Evolutionary conservation across 1,140 invertebrate genomes (phyloP), one percentile per base, ranked within the genome.

Genomic region (Drosophila santomea): DNA sequence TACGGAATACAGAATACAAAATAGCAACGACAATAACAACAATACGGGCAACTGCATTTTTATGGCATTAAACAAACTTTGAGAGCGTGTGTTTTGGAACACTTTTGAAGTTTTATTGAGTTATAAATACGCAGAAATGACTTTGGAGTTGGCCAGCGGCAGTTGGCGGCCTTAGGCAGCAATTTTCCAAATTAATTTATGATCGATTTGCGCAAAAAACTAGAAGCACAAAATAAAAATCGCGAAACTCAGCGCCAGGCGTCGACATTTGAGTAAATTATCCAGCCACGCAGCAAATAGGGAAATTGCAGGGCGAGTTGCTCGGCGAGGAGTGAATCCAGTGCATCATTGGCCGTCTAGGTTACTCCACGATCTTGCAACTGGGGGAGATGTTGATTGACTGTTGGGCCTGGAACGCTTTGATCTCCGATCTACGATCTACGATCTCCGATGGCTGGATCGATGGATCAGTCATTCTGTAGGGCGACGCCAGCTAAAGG

Each of bases 51-150:
- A 85, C 64, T 88, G 74, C 83, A 83, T 83, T 86, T 86, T 86
- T 83, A 86, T 86, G 66, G 83, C 71, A 76, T 88, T 86, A 86
- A 86, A 86, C 83, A 86, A 86, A 88, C 83, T 83, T 83, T 88
- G 83, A 86, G 83, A 86, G 79, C 63, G 83, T 63, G 83, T 88
- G 83, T 88, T 88, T 88, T 88, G 80, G 80, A 83, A 88, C 84
- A 88, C 83, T 88, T 88, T 88, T 88, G 83, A 88, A 88, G 83
- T 88, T 89, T 88, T 88, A 88, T 88, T 89, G 84, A 89, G 84
- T 88, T 88, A 88, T 88, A 88, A 88, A 88, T 88, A 88, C 83
- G 68, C 83, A 89, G 81, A 84, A 73, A 83, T 74, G 63, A 63
- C 83, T 88, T 74, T 89, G 63, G 76, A 83, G 79, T 79, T 80